phyloP scores from a whole-genome alignment of 2,888 invertebrate genomes.

The Troides helena region DNA sequence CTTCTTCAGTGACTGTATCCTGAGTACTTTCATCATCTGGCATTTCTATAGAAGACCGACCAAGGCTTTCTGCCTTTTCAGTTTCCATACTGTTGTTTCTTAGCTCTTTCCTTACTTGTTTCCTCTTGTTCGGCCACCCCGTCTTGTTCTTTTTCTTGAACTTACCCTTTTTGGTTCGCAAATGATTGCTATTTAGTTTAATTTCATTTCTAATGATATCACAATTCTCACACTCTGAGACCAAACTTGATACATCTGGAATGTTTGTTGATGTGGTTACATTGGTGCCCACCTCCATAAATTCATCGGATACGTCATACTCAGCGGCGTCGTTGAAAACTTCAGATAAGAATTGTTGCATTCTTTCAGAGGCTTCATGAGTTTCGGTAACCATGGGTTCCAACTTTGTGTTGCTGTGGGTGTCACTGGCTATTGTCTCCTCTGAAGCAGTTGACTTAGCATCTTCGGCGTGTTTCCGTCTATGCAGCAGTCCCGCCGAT shows the following conservation, averaged over 20 bases:
- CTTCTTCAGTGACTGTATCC: constrained; percentile 59
- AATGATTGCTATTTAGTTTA: constrained; percentile 46
- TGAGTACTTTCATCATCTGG: constrained; percentile 59
- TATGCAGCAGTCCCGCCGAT: constrained; percentile 79
- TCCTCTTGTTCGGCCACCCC: constrained; percentile 87
- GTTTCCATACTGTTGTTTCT: constrained; percentile 54
- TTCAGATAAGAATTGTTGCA: constrained; percentile 68
- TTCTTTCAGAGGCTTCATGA: constrained; percentile 62
- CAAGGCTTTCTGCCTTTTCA: constrained; percentile 55
- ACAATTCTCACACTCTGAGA: constrained; percentile 69
- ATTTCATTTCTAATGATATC: constrained; percentile 67
- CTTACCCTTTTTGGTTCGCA: constrained; percentile 66
- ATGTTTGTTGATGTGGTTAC: constrained; percentile 57
- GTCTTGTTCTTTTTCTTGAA: constrained; percentile 88
- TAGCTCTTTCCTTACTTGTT: constrained; percentile 56
- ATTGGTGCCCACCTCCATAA: constrained; percentile 57
- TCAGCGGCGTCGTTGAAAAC: constrained; percentile 72
- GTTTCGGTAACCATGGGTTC: constrained; percentile 57
- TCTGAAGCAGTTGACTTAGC: constrained; percentile 72
- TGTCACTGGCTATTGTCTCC: constrained; percentile 61
- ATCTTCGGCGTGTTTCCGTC: constrained; percentile 70
- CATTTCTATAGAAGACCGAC: constrained; percentile 58
- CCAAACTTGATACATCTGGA: constrained; percentile 70
- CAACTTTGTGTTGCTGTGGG: constrained; percentile 53
- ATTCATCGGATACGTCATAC: constrained; percentile 72